These are phyloP conservation scores for Synergus itoensis DNA, from an alignment of 2,888 invertebrate species.

Conservation along the genomic window DNA sequence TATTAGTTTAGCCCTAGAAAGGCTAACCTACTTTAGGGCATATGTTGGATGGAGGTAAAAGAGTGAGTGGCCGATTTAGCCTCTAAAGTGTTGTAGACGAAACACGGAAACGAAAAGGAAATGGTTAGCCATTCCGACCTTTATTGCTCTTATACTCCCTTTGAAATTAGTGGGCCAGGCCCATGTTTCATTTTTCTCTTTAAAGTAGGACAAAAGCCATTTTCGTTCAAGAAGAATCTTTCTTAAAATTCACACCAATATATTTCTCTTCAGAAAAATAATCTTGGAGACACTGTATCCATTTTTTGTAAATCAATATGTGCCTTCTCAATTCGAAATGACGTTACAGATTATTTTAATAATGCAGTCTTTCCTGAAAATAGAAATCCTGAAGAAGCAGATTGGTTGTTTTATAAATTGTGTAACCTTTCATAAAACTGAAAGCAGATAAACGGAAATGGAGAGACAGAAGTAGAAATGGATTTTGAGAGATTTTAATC, in stretches of 20 bases:
- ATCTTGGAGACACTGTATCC: neutral
- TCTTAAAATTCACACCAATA: neutral
- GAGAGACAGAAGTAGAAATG: conserved; percentile 30
- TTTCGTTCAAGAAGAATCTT: neutral
- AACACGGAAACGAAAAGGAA: conserved; percentile 32
- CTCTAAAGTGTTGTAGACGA: conserved; percentile 9
- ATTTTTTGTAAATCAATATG: neutral
- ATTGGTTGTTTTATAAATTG: neutral
- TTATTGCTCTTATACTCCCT: conserved; percentile 19
- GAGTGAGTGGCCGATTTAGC: conserved; percentile 9
- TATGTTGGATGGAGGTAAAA: conserved; percentile 19
- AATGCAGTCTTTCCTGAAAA: neutral
- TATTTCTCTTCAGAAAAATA: neutral
- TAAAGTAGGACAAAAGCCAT: neutral
- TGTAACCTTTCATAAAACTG: conserved; percentile 22
- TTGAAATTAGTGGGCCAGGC: conserved; percentile 17
- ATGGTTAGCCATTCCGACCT: conserved; percentile 15
- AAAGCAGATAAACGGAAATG: conserved; percentile 1
- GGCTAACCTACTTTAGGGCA: conserved; percentile 30
- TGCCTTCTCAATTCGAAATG: neutral
- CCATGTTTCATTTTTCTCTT: conserved; percentile 8
- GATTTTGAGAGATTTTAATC: conserved; percentile 20
- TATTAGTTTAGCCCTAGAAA: conserved; percentile 31
- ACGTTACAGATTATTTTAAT: neutral
- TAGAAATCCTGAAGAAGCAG: neutral